These are phyloP conservation scores for Hippocampus barbouri DNA, from an alignment of 2,113 vertebrate genomes.

Conservation along the genomic window DNA sequence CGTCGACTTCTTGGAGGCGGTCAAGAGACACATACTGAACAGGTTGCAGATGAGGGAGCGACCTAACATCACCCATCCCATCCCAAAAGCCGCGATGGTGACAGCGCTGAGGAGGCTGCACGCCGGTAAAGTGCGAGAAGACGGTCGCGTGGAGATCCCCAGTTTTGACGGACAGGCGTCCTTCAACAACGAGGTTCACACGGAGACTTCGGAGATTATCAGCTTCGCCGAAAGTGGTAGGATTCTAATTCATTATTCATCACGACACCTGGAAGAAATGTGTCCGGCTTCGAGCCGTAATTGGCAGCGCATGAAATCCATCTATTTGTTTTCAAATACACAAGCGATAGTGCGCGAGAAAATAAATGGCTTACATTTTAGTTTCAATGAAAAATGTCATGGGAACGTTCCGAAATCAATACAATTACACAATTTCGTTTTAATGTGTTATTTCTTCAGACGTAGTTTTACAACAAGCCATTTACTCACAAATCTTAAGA, in stretches of 20 bases:
- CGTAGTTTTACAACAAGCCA: too few species aligned
- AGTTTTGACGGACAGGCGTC: slow-evolving; percentile 88
- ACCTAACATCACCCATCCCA: slow-evolving; percentile 95
- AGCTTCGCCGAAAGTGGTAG: slow-evolving; percentile 96
- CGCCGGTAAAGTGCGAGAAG: slow-evolving; percentile 89
- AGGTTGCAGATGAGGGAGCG: slow-evolving; percentile 90
- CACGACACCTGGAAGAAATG: slow-evolving; percentile 37
- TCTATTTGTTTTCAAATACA: not conserved
- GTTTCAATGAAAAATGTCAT: too few species aligned
- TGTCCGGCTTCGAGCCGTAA: slow-evolving; percentile 17
- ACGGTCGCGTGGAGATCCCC: slow-evolving; percentile 92
- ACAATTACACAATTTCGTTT: too few species aligned
- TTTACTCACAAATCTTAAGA: too few species aligned
- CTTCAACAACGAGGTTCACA: slow-evolving; percentile 79
- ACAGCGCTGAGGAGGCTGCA: slow-evolving; percentile 94
- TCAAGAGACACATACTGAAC: slow-evolving; percentile 94
- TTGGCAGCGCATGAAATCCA: not conserved
- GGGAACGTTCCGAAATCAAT: too few species aligned
- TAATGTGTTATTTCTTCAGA: too few species aligned
- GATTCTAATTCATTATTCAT: slow-evolving; percentile 35
- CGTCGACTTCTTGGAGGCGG: slow-evolving; percentile 90
- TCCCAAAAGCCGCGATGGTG: slow-evolving; percentile 93
- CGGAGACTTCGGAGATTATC: slow-evolving; percentile 90
- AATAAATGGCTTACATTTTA: too few species aligned
- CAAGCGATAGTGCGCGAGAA: too few species aligned